phyloP scores from a whole-genome alignment of 2,113 vertebrate genomes.

The Ciconia maguari region DNA sequence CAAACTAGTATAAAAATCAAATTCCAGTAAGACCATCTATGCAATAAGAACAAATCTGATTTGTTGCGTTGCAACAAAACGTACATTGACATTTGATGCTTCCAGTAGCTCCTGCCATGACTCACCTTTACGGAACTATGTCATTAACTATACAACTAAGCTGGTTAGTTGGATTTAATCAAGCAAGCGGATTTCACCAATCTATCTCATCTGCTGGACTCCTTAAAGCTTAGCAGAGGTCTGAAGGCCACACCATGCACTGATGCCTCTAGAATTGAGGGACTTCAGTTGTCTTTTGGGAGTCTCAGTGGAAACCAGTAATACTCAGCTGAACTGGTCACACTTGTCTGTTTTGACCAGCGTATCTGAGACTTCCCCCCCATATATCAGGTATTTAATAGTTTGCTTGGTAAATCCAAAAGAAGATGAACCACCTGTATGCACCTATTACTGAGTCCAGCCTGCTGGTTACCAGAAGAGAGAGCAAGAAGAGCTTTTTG shows the following conservation, averaged over 20 bases:
- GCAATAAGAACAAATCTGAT: background rate
- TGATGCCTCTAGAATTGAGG: background rate
- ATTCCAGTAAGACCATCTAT: background rate
- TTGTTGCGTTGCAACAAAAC: background rate
- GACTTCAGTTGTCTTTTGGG: rapidly evolving
- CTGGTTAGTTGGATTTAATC: background rate
- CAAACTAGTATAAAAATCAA: background rate
- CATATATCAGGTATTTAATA: constrained; percentile 59
- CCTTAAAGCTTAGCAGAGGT: background rate
- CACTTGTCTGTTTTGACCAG: background rate
- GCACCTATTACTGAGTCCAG: constrained; percentile 44
- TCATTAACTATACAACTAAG: background rate
- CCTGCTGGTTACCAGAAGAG: constrained; percentile 72
- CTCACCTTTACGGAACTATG: background rate
- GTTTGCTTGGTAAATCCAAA: constrained; percentile 51
- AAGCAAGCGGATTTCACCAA: no score
- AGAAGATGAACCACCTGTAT: constrained; percentile 59
- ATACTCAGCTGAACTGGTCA: background rate
- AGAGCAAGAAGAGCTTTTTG: constrained; percentile 69
- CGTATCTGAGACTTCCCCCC: no score
- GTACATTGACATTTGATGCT: background rate
- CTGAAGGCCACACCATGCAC: background rate
- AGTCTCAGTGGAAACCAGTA: background rate
- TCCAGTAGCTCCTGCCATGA: background rate
- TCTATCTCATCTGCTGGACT: background rate